Percentiles rank a stretch among this genome's conserved stretches.
Evolutionary conservation across 37 sponge, comb jelly and placozoan species (phyloP).

Genomic region (Chondrosia reniformis): DNA sequence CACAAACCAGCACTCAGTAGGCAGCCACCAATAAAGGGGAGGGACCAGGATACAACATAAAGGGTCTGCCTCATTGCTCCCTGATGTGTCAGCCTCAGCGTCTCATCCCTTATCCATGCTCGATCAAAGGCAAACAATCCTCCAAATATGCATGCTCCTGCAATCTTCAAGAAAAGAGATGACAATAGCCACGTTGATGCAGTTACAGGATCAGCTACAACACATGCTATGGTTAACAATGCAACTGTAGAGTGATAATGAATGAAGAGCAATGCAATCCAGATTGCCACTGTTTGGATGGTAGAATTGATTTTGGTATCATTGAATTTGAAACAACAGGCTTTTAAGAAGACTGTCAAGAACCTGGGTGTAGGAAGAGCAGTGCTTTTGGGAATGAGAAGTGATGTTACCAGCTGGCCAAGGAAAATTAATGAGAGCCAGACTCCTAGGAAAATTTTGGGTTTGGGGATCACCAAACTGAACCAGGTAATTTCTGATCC

Average conservation of each 20-base stretch:
- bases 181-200: not conserved
- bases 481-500: not conserved
- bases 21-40: not conserved
- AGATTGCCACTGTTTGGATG: not conserved
- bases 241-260: not conserved
- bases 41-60: slow-evolving; percentile 1
- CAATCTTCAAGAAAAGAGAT: not conserved
- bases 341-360: not conserved
- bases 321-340: not conserved
- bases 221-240: not conserved
- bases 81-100: not conserved
- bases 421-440: not conserved
- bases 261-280: not conserved
- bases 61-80: not conserved
- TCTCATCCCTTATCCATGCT: not conserved
- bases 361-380: not conserved
- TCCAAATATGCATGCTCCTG: not conserved
- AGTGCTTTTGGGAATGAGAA: not conserved
- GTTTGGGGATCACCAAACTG: not conserved
- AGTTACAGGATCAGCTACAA: slow-evolving; percentile 14
- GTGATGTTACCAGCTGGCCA: not conserved
- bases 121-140: slow-evolving; percentile 4
- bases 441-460: not conserved
- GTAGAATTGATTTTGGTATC: too few relatives aligned
- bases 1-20: not conserved